Base-by-base conservation (phyloP, 2,888 invertebrate species). In the Neocrepidodera transversa region DNA sequence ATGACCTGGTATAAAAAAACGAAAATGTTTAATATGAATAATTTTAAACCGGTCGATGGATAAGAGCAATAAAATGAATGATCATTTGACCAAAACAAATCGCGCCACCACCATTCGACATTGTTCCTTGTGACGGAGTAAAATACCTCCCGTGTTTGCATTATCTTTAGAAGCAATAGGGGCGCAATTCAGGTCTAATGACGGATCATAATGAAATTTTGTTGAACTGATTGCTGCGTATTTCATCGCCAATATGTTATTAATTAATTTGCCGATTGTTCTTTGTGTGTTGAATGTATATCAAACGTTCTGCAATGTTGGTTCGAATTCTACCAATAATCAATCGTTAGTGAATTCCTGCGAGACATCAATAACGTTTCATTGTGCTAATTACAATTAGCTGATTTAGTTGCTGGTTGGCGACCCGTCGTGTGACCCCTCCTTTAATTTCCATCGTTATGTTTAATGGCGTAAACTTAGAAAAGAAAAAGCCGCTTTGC, bases 381-480 rank as follows among this genome's bases (percentile, higher is more conserved):
- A 75, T 75, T 75, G 76, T 76, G 70, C 76, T 76, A 77, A 77
- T 76, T 76, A 77, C 76, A 76, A 76, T 77, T 72, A 75, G 76
- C 74, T 78, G 78, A 77, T 78, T 78, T 77, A 77, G 76, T 76
- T 76, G 71, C 71, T 65, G 71, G 71, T 67, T 71, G 70, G 68
- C 72, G 74, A 73, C 72, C 74, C 73, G 68, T 63, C 70, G 67
- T 69, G 67, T 72, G 75, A 74, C 72, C 76, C 76, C 74, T 73
- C 76, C 78, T 75, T 74, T 77, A 78, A 78, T 78, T 77, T 75
- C 74, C 76, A 75, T 77, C 75, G 74, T 77, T 76, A 76, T 73
- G 74, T 74, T 78, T 76, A 77, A 76, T 76, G 76, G 76, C 75
- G 74, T 71, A 76, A 76, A 77, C 75, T 76, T 75, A 71, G 71